Percentiles rank a stretch among this genome's conserved stretches.
Evolutionary conservation across 2,797 vertebrate species (phyloP).

Genomic region (Ispidina lecontei): DNA sequence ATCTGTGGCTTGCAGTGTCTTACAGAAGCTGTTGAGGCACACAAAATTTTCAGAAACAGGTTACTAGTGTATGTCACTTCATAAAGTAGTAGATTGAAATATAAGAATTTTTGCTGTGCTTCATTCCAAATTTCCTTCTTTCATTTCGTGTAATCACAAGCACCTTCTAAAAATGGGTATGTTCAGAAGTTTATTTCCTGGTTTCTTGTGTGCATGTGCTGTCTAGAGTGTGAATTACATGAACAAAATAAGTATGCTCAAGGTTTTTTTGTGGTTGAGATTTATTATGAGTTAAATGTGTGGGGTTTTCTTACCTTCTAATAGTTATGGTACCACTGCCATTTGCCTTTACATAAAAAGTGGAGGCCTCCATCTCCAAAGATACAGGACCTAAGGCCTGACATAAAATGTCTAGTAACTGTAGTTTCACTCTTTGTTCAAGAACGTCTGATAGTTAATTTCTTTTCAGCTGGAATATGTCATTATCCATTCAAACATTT

Average conservation of each 20-base stretch:
- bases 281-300: neutral
- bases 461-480: neutral
- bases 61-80: neutral
- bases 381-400: neutral
- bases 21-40: neutral
- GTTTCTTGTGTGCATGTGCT: neutral
- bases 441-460: neutral
- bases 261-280: neutral
- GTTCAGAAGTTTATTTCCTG: neutral
- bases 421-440: neutral
- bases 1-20: neutral
- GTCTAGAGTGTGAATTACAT: neutral
- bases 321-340: neutral
- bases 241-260: neutral
- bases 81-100: neutral
- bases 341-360: neutral
- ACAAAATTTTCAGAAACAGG: neutral
- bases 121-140: neutral
- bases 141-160: neutral
- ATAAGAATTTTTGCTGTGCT: neutral
- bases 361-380: neutral
- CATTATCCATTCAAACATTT: neutral
- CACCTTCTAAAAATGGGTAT: neutral
- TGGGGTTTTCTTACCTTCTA: neutral
- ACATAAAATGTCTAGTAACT: neutral